Evolutionary conservation across 2,113 vertebrate genomes (phyloP).

Genomic region (Sterna hirundo): DNA sequence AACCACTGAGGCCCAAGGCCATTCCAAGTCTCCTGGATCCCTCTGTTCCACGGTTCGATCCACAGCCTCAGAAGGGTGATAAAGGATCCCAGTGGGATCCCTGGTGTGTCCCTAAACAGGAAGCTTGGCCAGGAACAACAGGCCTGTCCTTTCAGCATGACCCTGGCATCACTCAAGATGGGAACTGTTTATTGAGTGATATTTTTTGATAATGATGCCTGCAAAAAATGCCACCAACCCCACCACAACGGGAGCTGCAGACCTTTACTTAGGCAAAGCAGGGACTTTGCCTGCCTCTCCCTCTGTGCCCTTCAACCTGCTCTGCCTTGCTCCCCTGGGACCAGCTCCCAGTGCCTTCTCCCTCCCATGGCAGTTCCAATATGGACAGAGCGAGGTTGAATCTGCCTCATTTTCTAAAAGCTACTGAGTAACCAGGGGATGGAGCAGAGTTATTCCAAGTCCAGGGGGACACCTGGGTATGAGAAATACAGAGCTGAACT

Average conservation of each 20-base stretch:
- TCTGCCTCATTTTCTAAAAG: not conserved
- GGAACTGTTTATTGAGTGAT: not conserved
- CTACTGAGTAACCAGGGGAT: not conserved
- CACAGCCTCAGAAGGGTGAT: not conserved
- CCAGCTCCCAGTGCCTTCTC: no score
- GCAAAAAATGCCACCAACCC: not conserved
- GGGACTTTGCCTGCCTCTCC: not conserved
- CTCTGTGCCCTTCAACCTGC: not conserved
- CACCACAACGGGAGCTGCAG: not conserved
- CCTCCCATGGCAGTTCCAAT: not conserved
- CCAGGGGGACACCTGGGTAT: not conserved
- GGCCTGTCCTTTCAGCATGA: not conserved
- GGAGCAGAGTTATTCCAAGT: not conserved
- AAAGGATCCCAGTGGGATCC: not conserved
- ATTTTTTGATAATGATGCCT: not conserved
- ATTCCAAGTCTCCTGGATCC: not conserved
- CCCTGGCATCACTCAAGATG: not conserved
- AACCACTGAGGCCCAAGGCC: not conserved
- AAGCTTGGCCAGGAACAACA: not conserved
- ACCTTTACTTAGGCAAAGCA: not conserved
- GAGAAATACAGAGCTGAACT: not conserved
- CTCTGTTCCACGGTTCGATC: accelerated
- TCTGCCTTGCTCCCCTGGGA: not conserved
- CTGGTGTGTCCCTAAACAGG: not conserved
- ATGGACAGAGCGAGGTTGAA: accelerated